These are phyloP conservation scores for Pheosia gnoma DNA, from an alignment of 2,888 invertebrate genomes.

Conservation along the genomic window DNA sequence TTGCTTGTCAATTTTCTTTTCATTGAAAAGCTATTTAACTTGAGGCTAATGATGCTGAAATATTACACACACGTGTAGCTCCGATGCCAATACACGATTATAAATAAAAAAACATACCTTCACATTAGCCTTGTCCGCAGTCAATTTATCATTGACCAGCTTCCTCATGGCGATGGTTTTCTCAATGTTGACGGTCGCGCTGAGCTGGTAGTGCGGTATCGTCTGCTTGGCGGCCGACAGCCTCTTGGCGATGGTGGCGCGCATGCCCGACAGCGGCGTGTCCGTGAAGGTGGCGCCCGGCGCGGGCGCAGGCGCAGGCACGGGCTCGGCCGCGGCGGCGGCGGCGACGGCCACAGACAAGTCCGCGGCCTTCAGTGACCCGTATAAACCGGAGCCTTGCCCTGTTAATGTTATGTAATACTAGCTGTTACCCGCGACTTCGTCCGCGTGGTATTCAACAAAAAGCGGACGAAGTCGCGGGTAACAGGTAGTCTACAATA, in stretches of 20 bases:
- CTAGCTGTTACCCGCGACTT: no score
- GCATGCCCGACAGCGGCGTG: constrained; percentile 92
- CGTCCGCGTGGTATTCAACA: no score
- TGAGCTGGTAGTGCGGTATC: constrained; percentile 98
- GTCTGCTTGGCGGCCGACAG: constrained; percentile 94
- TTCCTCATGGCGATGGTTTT: constrained; percentile 89
- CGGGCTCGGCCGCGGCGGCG: constrained; percentile 27
- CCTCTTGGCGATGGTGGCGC: constrained; percentile 95
- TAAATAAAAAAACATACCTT: constrained; percentile 74
- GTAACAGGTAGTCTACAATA: no score
- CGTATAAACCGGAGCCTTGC: constrained; percentile 91
- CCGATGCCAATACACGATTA: no score
- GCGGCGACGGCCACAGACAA: constrained; percentile 75
- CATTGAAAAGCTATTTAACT: no score
- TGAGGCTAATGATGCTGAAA: no score
- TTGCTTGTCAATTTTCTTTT: no score
- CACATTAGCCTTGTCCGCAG: constrained; percentile 87
- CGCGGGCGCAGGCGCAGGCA: constrained; percentile 61
- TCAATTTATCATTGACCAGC: constrained; percentile 90
- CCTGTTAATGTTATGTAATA: constrained; percentile 65
- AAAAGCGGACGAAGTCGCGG: no score
- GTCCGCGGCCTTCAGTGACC: constrained; percentile 93
- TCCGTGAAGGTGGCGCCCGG: constrained; percentile 87
- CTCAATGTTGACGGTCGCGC: constrained; percentile 94
- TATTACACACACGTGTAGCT: no score